phyloP scores from a whole-genome alignment of 1,140 invertebrate species.

The Drosophila lacteicornis region DNA sequence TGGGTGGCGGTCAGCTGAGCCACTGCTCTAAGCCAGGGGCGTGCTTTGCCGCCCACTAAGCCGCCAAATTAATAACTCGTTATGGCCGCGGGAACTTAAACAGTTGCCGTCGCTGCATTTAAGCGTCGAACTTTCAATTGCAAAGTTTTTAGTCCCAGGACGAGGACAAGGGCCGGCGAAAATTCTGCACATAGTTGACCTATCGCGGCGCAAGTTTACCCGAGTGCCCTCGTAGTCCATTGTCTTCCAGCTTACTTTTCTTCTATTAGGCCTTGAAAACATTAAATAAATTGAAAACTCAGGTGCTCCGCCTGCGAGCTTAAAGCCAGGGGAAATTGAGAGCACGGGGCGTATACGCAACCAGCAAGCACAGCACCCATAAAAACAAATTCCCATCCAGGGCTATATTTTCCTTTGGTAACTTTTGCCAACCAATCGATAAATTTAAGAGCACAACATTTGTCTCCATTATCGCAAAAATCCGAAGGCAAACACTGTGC shows the following conservation, averaged over 20 bases:
- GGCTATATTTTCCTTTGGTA: slow-evolving; percentile 56
- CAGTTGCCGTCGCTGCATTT: slow-evolving; percentile 46
- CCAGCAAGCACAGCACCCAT: slow-evolving; percentile 32
- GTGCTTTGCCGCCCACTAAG: slow-evolving; percentile 53
- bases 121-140: slow-evolving; percentile 71
- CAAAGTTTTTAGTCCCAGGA: slow-evolving; percentile 39
- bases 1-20: slow-evolving; percentile 24
- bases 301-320: slow-evolving; percentile 44
- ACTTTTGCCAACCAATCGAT: slow-evolving; percentile 72
- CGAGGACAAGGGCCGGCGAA: not conserved
- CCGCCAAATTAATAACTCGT: slow-evolving; percentile 59
- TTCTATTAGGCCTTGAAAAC: slow-evolving; percentile 64
- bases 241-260: slow-evolving; percentile 57
- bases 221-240: slow-evolving; percentile 45
- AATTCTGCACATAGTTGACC: slow-evolving; percentile 55
- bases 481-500: slow-evolving; percentile 70
- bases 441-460: slow-evolving; percentile 82
- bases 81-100: slow-evolving; percentile 42
- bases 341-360: slow-evolving; percentile 44
- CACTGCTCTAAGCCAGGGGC: slow-evolving; percentile 11
- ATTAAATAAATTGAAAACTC: slow-evolving; percentile 73
- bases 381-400: slow-evolving; percentile 68
- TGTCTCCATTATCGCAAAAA: slow-evolving; percentile 82
- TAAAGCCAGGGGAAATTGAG: slow-evolving; percentile 26
- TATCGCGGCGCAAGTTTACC: slow-evolving; percentile 55